phyloP scores from a whole-genome alignment of 1,140 invertebrate species.

The Apis florea region DNA sequence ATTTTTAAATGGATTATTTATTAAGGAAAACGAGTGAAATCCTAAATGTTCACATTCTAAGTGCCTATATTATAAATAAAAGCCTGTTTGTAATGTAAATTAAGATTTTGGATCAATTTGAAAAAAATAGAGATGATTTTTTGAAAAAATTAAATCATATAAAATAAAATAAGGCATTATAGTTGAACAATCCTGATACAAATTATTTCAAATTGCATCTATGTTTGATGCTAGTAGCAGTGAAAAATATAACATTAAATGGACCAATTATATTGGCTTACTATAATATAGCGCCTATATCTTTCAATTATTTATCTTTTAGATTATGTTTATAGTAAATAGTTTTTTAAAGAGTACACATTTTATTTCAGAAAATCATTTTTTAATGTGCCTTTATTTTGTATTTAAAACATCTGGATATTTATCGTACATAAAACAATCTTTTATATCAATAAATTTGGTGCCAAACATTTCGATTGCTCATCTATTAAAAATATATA shows the following conservation, averaged over 20 bases:
- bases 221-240: background rate
- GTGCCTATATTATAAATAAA: constrained; percentile 26
- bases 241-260: constrained; percentile 6
- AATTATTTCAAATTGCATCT: constrained; percentile 12
- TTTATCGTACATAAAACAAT: background rate
- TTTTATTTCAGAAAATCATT: background rate
- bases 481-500: background rate
- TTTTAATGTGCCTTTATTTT: background rate
- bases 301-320: background rate
- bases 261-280: constrained; percentile 39
- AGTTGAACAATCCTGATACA: constrained; percentile 11
- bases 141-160: background rate
- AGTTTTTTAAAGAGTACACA: background rate
- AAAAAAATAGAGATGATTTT: background rate
- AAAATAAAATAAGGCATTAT: background rate
- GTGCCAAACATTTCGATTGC: constrained; percentile 10
- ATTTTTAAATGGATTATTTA: background rate
- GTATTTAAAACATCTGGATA: background rate
- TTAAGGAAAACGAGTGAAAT: background rate
- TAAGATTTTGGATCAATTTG: background rate
- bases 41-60: constrained; percentile 15
- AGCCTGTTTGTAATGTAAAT: constrained; percentile 2
- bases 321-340: background rate
- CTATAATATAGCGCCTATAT: background rate
- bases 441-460: background rate